Evolutionary conservation across 2,797 vertebrate genomes (phyloP).

Genomic region (Euphonia xanthogaster): DNA sequence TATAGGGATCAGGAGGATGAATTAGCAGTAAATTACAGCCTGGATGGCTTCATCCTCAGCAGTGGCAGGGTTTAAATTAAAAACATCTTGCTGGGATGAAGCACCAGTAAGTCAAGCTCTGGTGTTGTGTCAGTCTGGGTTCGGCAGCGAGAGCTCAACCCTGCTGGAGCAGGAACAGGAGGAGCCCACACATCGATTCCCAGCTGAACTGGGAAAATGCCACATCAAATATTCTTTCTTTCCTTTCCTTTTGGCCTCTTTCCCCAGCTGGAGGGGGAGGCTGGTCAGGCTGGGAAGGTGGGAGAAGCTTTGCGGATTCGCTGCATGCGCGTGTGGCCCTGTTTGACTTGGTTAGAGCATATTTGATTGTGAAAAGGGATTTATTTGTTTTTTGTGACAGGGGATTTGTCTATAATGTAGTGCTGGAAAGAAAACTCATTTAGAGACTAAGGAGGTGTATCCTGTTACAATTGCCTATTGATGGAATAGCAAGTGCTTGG

Average conservation of each 20-base stretch:
- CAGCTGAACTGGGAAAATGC: slow-evolving; percentile 55
- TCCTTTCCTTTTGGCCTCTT: neutral
- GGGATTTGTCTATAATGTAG: slow-evolving; percentile 63
- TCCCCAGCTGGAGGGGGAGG: neutral
- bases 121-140: slow-evolving; percentile 28
- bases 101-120: slow-evolving; percentile 49
- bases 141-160: neutral
- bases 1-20: slow-evolving; percentile 52
- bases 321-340: neutral
- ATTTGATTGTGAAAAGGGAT: slow-evolving; percentile 31
- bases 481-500: slow-evolving; percentile 43
- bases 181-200: slow-evolving; percentile 44
- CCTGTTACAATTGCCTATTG: slow-evolving; percentile 62
- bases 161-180: slow-evolving; percentile 31
- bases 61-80: slow-evolving; percentile 70
- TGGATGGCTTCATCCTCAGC: slow-evolving; percentile 55
- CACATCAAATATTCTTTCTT: neutral
- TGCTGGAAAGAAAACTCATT: slow-evolving; percentile 65
- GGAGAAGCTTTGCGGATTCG: neutral
- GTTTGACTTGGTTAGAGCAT: slow-evolving; percentile 22
- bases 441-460: slow-evolving; percentile 57
- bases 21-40: slow-evolving; percentile 76
- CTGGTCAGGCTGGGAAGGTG: neutral
- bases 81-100: slow-evolving; percentile 55
- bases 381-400: slow-evolving; percentile 54